A percentile compares a stretch with the other conserved stretches of the same genome.
These are phyloP conservation scores for Chaenocephalus aceratus DNA, from an alignment of 2,113 vertebrate species.

Conservation along the genomic window DNA sequence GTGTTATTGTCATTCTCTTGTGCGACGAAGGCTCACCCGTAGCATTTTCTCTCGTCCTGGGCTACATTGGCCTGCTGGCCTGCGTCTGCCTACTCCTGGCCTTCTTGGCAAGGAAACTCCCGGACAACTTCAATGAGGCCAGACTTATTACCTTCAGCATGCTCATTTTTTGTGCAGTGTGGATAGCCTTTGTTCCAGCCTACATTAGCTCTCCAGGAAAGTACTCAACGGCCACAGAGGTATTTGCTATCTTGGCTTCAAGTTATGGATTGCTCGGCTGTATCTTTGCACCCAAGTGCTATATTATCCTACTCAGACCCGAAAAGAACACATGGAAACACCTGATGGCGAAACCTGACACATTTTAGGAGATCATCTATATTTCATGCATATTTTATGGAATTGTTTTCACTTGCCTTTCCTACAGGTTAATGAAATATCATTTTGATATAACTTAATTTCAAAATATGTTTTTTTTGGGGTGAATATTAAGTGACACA, in stretches of 20 bases:
- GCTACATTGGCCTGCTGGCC: conserved; percentile 84
- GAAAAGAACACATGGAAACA: conserved; percentile 84
- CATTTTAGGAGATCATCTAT: conserved; percentile 36
- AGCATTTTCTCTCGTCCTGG: conserved; percentile 80
- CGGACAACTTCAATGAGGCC: conserved; percentile 85
- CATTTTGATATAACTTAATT: background rate
- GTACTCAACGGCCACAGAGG: conserved; percentile 83
- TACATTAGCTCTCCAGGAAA: conserved; percentile 86
- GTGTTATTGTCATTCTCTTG: conserved; percentile 78
- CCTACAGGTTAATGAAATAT: background rate
- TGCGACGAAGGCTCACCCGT: conserved; percentile 81
- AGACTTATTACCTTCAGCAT: conserved; percentile 86
- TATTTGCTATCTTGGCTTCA: conserved; percentile 86
- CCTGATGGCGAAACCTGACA: conserved; percentile 72
- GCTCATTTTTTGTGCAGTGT: conserved; percentile 85
- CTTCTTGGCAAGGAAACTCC: conserved; percentile 84
- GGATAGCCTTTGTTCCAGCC: conserved; percentile 84
- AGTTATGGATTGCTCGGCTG: conserved; percentile 84
- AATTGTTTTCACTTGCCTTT: background rate
- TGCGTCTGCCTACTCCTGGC: conserved; percentile 82
- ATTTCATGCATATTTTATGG: background rate
- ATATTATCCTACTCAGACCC: conserved; percentile 81
- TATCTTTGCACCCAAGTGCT: conserved; percentile 86
- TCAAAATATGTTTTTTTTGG: background rate
- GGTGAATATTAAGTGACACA: background rate